phyloP scores from a whole-genome alignment of 2,888 invertebrate species.

The Oasisia sp. region DNA sequence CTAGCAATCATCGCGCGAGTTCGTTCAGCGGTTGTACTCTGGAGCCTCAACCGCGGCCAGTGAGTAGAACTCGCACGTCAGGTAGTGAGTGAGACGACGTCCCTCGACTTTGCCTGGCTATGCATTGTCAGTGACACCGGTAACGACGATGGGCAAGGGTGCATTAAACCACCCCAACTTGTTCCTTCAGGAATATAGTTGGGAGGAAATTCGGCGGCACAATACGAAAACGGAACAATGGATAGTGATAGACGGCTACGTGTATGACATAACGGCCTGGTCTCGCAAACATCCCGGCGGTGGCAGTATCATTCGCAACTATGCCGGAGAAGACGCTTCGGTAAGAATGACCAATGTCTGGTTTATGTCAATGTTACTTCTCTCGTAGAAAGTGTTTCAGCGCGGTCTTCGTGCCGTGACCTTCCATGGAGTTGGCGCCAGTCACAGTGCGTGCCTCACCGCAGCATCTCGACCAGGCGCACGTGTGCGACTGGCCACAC shows the following conservation, averaged over 20 bases:
- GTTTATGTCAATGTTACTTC: not conserved
- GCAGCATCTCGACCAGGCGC: not conserved
- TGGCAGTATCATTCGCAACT: slow-evolving; percentile 36
- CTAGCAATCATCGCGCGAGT: not conserved
- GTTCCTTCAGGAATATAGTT: slow-evolving; percentile 27
- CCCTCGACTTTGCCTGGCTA: not conserved
- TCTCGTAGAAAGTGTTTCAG: not conserved
- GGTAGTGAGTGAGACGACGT: not conserved
- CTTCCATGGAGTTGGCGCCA: not conserved
- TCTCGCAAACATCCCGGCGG: slow-evolving; percentile 38
- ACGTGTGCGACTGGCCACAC: not conserved
- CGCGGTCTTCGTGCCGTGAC: not conserved
- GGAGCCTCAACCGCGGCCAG: not conserved
- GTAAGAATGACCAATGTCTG: slow-evolving; percentile 29
- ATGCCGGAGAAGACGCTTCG: slow-evolving; percentile 39
- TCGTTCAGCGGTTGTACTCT: not conserved
- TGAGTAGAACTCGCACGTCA: not conserved
- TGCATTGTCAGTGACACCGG: slow-evolving; percentile 18
- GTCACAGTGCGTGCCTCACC: not conserved
- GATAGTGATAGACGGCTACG: slow-evolving; percentile 39
- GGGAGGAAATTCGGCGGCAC: slow-evolving; percentile 36
- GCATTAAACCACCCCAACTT: slow-evolving; percentile 29
- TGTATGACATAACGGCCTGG: slow-evolving; percentile 39
- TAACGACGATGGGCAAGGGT: slow-evolving; percentile 34
- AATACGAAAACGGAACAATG: slow-evolving; percentile 32